phyloP scores from a whole-genome alignment of 2,888 invertebrate genomes.

The Lasius platythorax region DNA sequence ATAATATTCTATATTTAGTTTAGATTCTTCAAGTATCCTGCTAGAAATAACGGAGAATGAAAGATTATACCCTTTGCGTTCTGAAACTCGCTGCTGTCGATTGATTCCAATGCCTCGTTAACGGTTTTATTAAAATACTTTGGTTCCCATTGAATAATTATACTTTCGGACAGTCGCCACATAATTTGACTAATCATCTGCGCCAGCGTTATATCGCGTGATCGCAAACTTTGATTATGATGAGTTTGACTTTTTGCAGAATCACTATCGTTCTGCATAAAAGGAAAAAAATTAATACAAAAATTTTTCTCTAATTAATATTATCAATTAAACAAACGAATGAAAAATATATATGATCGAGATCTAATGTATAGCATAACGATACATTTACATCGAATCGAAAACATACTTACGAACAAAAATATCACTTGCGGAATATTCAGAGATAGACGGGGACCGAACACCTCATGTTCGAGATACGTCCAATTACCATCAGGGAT shows the following conservation, averaged over 20 bases:
- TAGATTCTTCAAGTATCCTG: not conserved
- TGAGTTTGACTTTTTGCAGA: slow-evolving; percentile 33
- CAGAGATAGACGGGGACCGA: slow-evolving; percentile 69
- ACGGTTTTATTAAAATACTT: slow-evolving; percentile 77
- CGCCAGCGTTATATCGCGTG: slow-evolving; percentile 71
- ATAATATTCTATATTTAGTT: slow-evolving; percentile 16
- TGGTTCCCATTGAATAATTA: slow-evolving; percentile 81
- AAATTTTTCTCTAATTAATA: slow-evolving; percentile 6
- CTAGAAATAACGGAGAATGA: not conserved
- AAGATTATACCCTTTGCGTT: slow-evolving; percentile 72
- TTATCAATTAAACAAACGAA: not conserved
- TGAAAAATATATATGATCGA: not conserved
- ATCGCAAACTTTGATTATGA: slow-evolving; percentile 51
- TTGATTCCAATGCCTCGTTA: slow-evolving; percentile 71
- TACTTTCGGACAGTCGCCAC: slow-evolving; percentile 82
- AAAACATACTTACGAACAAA: slow-evolving; percentile 71
- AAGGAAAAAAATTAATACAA: slow-evolving; percentile 9
- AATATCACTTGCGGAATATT: slow-evolving; percentile 80
- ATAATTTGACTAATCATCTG: slow-evolving; percentile 79
- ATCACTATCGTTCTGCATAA: slow-evolving; percentile 65
- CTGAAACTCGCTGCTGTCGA: slow-evolving; percentile 64
- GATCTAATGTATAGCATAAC: not conserved
- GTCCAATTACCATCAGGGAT: slow-evolving; percentile 44
- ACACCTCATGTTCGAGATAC: slow-evolving; percentile 46
- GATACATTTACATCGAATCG: not conserved